A percentile compares a stretch with the other conserved stretches of the same genome.
These are phyloP conservation scores for Beris morrisii DNA, from an alignment of 2,888 invertebrate genomes.

Conservation along the genomic window DNA sequence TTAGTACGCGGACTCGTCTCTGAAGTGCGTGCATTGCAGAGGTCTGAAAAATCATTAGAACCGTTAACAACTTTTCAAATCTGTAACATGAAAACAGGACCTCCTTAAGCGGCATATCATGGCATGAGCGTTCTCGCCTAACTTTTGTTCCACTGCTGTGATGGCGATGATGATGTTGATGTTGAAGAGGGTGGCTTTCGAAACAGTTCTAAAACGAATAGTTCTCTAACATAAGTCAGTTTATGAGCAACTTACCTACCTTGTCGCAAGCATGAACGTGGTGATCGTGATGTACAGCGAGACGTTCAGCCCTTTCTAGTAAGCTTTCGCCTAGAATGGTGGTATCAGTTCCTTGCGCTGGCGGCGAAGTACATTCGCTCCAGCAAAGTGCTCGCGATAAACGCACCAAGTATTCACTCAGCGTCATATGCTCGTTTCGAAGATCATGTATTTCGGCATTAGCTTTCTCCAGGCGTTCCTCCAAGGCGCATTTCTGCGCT, in stretches of 20 bases:
- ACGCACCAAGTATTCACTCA: slow-evolving; percentile 80
- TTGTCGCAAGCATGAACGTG: slow-evolving; percentile 43
- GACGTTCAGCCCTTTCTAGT: slow-evolving; percentile 80
- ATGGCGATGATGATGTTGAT: slow-evolving; percentile 36
- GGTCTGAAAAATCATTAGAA: slow-evolving; percentile 60
- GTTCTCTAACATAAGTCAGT: neutral
- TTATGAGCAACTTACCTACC: slow-evolving; percentile 11
- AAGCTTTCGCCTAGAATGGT: slow-evolving; percentile 70
- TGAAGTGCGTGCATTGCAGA: slow-evolving; percentile 89
- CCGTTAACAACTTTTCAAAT: neutral
- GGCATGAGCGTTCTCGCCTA: slow-evolving; percentile 76
- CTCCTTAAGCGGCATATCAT: slow-evolving; percentile 79
- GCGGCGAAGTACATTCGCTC: slow-evolving; percentile 53
- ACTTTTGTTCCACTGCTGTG: slow-evolving; percentile 61
- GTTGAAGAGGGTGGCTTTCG: slow-evolving; percentile 41
- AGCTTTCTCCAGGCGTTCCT: slow-evolving; percentile 74
- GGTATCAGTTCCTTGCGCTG: slow-evolving; percentile 53
- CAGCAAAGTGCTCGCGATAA: slow-evolving; percentile 74
- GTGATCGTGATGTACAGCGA: slow-evolving; percentile 50
- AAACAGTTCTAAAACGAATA: slow-evolving; percentile 44
- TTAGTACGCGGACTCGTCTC: slow-evolving; percentile 77
- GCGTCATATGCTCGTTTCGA: slow-evolving; percentile 53
- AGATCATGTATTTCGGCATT: slow-evolving; percentile 75
- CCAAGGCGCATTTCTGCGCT: slow-evolving; percentile 69
- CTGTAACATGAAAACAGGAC: slow-evolving; percentile 59